phyloP scores from a whole-genome alignment of 2,797 vertebrate genomes.

The Sylvia borin region DNA sequence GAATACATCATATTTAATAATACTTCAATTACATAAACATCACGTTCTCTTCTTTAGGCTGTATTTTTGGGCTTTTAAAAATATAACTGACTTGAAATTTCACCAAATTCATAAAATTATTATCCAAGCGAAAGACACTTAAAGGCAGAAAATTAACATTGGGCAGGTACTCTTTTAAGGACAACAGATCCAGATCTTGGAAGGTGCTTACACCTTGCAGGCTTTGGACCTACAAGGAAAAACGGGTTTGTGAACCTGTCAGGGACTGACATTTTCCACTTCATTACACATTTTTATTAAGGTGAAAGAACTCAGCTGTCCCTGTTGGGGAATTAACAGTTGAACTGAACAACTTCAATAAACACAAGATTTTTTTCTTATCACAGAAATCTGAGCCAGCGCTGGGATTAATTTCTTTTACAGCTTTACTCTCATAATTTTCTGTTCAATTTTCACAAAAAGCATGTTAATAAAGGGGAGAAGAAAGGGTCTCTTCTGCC shows the following conservation, averaged over 20 bases:
- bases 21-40: constrained; percentile 38
- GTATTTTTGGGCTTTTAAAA: constrained; percentile 54
- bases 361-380: constrained; percentile 17
- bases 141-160: constrained; percentile 37
- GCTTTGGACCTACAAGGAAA: constrained; percentile 30
- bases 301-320: constrained; percentile 14
- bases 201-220: constrained; percentile 53
- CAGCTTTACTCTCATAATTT: constrained; percentile 25
- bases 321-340: constrained; percentile 10
- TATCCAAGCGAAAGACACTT: constrained; percentile 49
- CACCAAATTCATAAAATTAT: constrained; percentile 33
- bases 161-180: constrained; percentile 18
- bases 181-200: constrained; percentile 39
- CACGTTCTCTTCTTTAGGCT: constrained; percentile 42
- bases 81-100: constrained; percentile 49
- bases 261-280: constrained; percentile 37
- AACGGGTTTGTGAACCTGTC: constrained; percentile 22
- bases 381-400: constrained; percentile 21
- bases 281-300: constrained; percentile 27
- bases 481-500: constrained; percentile 62
- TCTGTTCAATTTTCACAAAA: constrained; percentile 30
- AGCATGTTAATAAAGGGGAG: constrained; percentile 35
- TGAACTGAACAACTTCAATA: constrained; percentile 44
- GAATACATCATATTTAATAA: constrained; percentile 60
- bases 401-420: neutral